Evolutionary conservation across 2,797 vertebrate species (phyloP).

Genomic region (Aeoliscus strigatus): DNA sequence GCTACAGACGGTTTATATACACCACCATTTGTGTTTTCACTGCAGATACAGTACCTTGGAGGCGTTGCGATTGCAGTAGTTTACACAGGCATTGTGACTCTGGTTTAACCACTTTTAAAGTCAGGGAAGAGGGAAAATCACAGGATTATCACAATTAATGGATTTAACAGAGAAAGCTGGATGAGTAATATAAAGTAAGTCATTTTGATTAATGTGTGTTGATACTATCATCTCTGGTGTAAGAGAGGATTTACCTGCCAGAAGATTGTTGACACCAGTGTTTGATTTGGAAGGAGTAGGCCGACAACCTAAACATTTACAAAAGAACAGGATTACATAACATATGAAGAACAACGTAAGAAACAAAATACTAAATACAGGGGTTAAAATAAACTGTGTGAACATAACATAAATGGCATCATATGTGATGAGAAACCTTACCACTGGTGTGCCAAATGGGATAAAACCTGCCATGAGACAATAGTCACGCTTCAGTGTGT

Average conservation of each 20-base stretch:
- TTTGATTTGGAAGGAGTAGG: conserved; percentile 92
- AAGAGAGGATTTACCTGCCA: conserved; percentile 82
- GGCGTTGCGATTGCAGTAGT: conserved; percentile 93
- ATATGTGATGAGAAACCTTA: too few relatives aligned
- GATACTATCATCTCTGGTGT: too few relatives aligned
- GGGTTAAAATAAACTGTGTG: too few relatives aligned
- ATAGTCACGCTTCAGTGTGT: conserved; percentile 1
- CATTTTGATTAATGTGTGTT: too few relatives aligned
- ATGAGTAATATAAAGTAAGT: too few relatives aligned
- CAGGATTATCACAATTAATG: too few relatives aligned
- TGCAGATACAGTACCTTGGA: conserved; percentile 84
- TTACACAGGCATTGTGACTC: conserved; percentile 94
- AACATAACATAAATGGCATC: too few relatives aligned
- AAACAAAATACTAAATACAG: too few relatives aligned
- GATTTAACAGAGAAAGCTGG: too few relatives aligned
- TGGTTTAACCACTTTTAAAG: conserved; percentile 87
- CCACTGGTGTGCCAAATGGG: conserved; percentile 92
- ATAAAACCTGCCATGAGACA: conserved; percentile 79
- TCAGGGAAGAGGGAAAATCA: not conserved
- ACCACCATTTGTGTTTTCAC: too few relatives aligned
- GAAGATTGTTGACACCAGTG: conserved; percentile 85
- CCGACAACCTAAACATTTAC: conserved; percentile 81
- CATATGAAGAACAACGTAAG: not conserved
- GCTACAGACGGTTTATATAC: too few relatives aligned
- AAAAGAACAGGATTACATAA: not conserved